A percentile compares a stretch with the other conserved stretches of the same genome.
phyloP scores from a whole-genome alignment of 2,797 vertebrate genomes.

The Tadarida brasiliensis region DNA sequence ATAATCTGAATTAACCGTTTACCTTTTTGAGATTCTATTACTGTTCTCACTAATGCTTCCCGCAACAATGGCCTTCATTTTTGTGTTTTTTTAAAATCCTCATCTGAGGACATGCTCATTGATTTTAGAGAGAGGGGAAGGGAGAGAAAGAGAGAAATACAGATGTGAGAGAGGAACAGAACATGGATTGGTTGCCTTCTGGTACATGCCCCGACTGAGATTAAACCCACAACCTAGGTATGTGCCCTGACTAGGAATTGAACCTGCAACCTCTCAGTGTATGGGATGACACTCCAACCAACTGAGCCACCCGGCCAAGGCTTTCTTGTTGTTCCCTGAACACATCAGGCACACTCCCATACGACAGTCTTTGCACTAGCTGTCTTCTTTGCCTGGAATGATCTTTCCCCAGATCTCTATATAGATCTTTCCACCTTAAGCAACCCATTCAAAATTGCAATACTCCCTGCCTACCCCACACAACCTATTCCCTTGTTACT shows the following conservation, averaged over 20 bases:
- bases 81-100: background rate
- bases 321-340: background rate
- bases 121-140: background rate
- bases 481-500: background rate
- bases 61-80: background rate
- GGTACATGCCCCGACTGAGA: background rate
- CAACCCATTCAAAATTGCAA: background rate
- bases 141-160: background rate
- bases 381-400: background rate
- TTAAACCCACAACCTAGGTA: background rate
- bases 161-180: background rate
- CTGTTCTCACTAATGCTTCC: background rate
- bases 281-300: no score
- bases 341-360: background rate
- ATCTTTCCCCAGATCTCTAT: background rate
- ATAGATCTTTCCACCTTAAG: background rate
- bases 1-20: slow-evolving; percentile 16
- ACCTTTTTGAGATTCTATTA: background rate
- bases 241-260: no score
- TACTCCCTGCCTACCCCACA: background rate
- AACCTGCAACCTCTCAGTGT: no score
- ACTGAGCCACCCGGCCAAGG: no score
- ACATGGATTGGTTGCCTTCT: background rate
- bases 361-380: background rate
- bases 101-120: background rate